Base-by-base conservation (phyloP, 2,888 invertebrate species). In the Tetramorium bicarinatum region DNA sequence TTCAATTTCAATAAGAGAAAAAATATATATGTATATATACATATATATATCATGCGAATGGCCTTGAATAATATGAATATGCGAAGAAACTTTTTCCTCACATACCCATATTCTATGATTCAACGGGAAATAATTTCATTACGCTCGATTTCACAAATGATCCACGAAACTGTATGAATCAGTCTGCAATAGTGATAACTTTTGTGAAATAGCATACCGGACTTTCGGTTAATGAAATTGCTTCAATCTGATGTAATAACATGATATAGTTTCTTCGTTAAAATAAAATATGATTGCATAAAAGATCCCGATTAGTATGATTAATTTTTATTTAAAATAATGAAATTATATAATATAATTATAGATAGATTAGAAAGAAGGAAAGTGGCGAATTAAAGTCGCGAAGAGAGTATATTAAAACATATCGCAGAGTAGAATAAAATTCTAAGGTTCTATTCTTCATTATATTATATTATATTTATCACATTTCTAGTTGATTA, bases 51-150 rank as follows among this genome's bases (percentile, higher is more conserved):
- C 44, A 67, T n/a, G 44, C 47, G 29, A 44, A 11, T 56, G 29
- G 18, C 77, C 77, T 67, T 67, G 77, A 77, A 44, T 11, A 54
- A 66, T n/a, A n/a, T n/a, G 21, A 7, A 66, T n/a, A 76, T 64
- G 54, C 54, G 9, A 9, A 66, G 56, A 56, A 77, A 77, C 67
- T 67, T 77, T 77, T 67, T 56, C 44, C 6, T 56, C 11, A 1
- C 13, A 11, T 34, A 56, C 56, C 9, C 41, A 75, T 75, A 75
- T 62, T 3, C 62, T 49, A 56, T 69, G 77, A 77, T 29, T 69
- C 77, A 77, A 44, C 67, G 44, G 69, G 44, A 67, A 77, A 9
- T 69, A 44, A 9, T 7, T 34, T 34, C 56, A 77, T 69, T 77
- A 77, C 44, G 4, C 11, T 25, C 41, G 41, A 41, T 41, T 52